These are phyloP conservation scores for Pteropus rufus DNA, from an alignment of 2,797 vertebrate genomes.

Conservation along the genomic window DNA sequence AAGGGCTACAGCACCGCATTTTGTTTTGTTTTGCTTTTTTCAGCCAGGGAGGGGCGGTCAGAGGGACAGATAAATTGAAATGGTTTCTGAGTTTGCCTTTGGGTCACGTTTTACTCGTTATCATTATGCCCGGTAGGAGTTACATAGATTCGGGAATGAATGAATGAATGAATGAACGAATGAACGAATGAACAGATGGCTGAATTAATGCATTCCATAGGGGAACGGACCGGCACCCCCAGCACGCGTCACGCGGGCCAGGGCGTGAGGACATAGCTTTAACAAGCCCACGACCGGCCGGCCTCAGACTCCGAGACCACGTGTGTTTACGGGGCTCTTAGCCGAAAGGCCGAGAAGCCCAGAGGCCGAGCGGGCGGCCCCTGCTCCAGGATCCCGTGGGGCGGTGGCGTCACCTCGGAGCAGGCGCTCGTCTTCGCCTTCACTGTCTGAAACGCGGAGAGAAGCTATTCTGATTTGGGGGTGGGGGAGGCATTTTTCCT, in stretches of 20 bases:
- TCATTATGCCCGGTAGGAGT: rapidly evolving
- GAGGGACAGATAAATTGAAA: background rate
- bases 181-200: rapidly evolving
- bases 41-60: too few relatives aligned
- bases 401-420: rapidly evolving
- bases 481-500: background rate
- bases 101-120: background rate
- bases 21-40: background rate
- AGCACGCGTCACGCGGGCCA: background rate
- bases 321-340: background rate
- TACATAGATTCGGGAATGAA: background rate
- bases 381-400: background rate
- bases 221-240: background rate
- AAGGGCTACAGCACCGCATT: rapidly evolving
- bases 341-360: too few relatives aligned
- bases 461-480: background rate
- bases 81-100: background rate
- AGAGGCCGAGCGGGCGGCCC: too few relatives aligned
- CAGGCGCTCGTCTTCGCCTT: background rate
- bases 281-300: rapidly evolving
- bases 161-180: background rate
- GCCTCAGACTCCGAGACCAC: background rate
- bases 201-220: rapidly evolving
- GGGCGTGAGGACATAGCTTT: rapidly evolving
- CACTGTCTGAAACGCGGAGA: background rate